A percentile compares a stretch with the other conserved stretches of the same genome.
These are phyloP conservation scores for Chiroxiphia lanceolata DNA, from an alignment of 2,797 vertebrate species.

Conservation along the genomic window DNA sequence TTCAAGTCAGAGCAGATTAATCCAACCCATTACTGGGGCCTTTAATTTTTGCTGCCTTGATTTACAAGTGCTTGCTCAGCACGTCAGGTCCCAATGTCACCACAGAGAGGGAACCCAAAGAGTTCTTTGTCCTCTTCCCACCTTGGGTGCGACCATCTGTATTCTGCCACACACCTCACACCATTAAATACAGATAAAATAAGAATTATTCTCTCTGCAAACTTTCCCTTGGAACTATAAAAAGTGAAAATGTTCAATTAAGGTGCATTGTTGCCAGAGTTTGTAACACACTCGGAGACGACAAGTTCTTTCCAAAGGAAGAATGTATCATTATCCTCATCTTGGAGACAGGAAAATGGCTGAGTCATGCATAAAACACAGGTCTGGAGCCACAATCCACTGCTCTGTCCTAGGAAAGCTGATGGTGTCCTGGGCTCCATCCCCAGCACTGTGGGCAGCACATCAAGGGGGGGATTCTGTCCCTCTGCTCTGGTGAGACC, in stretches of 20 bases:
- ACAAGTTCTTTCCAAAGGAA: slow-evolving; percentile 14
- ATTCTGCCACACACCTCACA: not conserved
- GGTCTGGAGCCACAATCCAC: not conserved
- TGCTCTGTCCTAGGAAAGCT: not conserved
- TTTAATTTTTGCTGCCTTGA: slow-evolving; percentile 7
- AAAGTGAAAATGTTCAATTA: not conserved
- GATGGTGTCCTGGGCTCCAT: not conserved
- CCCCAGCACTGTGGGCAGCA: not conserved
- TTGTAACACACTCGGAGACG: not conserved
- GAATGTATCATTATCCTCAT: not conserved
- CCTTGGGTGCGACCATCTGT: not conserved
- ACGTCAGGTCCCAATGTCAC: not conserved
- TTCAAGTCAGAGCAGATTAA: slow-evolving; percentile 24
- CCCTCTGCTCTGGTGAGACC: not conserved
- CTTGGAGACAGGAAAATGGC: not conserved
- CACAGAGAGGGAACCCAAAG: not conserved
- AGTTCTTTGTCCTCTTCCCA: not conserved
- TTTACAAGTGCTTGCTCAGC: slow-evolving; percentile 48
- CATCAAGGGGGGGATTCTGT: rapidly evolving
- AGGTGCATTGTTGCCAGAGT: not conserved
- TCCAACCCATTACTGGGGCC: not conserved
- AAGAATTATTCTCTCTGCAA: not conserved
- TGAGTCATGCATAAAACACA: not conserved
- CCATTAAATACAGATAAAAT: not conserved
- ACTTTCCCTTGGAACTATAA: not conserved